phyloP scores from a whole-genome alignment of 2,113 vertebrate species.

The Raja brachyura region DNA sequence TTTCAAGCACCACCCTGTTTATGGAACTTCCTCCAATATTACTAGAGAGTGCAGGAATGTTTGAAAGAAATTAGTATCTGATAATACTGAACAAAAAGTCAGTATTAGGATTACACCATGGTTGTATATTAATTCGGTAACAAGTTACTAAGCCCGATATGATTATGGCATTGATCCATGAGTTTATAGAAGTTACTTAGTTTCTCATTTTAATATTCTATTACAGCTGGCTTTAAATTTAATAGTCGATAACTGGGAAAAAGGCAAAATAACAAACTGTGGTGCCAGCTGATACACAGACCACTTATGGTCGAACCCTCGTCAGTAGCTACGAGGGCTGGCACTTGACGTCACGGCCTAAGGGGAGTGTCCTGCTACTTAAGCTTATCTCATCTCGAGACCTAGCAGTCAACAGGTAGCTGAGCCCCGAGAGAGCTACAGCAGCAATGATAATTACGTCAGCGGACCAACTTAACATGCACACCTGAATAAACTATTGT shows the following conservation, averaged over 20 bases:
- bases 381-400: too few relatives aligned
- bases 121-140: not conserved
- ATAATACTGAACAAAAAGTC: not conserved
- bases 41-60: conserved; percentile 52
- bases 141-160: not conserved
- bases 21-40: conserved; percentile 76
- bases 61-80: not conserved
- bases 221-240: not conserved
- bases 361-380: too few relatives aligned
- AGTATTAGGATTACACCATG: not conserved
- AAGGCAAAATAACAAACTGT: not conserved
- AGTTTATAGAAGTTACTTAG: not conserved
- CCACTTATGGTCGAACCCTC: too few relatives aligned
- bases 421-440: too few relatives aligned
- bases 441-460: too few relatives aligned
- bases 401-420: too few relatives aligned
- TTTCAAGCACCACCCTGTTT: conserved; percentile 75
- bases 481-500: too few relatives aligned
- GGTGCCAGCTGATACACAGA: too few relatives aligned
- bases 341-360: too few relatives aligned
- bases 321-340: too few relatives aligned
- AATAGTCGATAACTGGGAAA: not conserved
- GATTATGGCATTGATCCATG: not conserved
- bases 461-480: too few relatives aligned
- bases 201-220: not conserved